Evolutionary conservation across 2,113 vertebrate genomes (phyloP), one percentile per base, ranked within the genome.

Genomic region (Burhinus oedicnemus): DNA sequence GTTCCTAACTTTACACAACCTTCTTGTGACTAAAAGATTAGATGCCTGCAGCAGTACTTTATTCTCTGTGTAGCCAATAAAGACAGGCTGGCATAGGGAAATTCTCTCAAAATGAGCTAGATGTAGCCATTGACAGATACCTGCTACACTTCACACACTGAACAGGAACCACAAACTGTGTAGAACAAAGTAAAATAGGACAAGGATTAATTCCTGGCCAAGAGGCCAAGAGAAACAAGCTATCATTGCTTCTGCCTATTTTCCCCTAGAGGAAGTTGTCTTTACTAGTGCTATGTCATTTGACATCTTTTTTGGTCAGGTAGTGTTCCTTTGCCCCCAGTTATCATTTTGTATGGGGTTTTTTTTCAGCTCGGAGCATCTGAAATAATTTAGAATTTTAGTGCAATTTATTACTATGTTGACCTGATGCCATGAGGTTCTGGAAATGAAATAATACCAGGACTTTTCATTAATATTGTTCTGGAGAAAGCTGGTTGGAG

Each of bases 351-450:
- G 19, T 16, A 15, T 38, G 10, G 0, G 12, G 3, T 4, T 54
- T 34, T 17, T 4, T 12, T 15, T 12, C 22, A 55, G 5, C 16
- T 69, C 55, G 40, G 7, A 69, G 6, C 4, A 12, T 82, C 51
- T 44, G 21, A 78, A 90, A 40, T 13, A 19, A 75, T 44, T 82
- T 47, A 61, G 32, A 81, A n/a, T 78, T 42, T 74, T 44, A 85
- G 9, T 21, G 5, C 2, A 23, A 32, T 83, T 58, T 80, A 23
- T 21, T 54, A 2, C 0, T 71, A 34, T 2, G 0, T 49, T 64
- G 4, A 12, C 3, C 23, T 91, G 62, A 55, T 40, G 1, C 5
- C 7, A 27, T 30, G 4, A 51, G 2, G 52, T 86, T 72, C 42
- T 75, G 23, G 30, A 94, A 90, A 85, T 44, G 0, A 40, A 82